phyloP scores from a whole-genome alignment of 2,888 invertebrate genomes.

The Thera britannica region DNA sequence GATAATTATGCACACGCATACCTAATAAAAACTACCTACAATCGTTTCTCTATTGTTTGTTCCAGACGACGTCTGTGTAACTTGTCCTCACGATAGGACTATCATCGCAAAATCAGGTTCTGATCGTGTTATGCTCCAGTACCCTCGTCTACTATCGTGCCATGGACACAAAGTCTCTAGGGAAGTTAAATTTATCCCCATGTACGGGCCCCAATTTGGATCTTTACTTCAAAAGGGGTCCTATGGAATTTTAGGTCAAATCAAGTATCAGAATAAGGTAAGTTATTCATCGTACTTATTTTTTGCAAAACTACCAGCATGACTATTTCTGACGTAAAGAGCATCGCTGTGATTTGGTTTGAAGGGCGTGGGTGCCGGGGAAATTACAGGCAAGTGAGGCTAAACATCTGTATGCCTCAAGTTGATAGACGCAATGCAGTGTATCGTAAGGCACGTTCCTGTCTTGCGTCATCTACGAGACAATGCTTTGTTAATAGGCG shows the following conservation, averaged over 20 bases:
- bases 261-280: constrained; percentile 64
- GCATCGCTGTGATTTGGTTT: no score
- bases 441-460: no score
- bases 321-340: no score
- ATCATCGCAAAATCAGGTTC: constrained; percentile 67
- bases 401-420: no score
- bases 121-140: constrained; percentile 64
- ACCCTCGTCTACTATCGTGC: constrained; percentile 65
- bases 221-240: constrained; percentile 69
- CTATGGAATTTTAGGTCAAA: constrained; percentile 67
- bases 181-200: constrained; percentile 58
- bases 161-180: constrained; percentile 59
- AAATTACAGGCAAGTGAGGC: no score
- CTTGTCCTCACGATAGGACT: constrained; percentile 75
- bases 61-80: constrained; percentile 58
- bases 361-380: no score
- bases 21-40: no score
- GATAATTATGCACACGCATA: no score
- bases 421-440: no score
- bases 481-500: no score
- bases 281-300: constrained; percentile 38
- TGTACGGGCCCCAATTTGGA: constrained; percentile 75
- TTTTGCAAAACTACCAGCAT: no score
- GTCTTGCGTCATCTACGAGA: no score
- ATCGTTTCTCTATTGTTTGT: constrained; percentile 7